phyloP scores from a whole-genome alignment of 2,797 vertebrate species.

The Platalea minor region DNA sequence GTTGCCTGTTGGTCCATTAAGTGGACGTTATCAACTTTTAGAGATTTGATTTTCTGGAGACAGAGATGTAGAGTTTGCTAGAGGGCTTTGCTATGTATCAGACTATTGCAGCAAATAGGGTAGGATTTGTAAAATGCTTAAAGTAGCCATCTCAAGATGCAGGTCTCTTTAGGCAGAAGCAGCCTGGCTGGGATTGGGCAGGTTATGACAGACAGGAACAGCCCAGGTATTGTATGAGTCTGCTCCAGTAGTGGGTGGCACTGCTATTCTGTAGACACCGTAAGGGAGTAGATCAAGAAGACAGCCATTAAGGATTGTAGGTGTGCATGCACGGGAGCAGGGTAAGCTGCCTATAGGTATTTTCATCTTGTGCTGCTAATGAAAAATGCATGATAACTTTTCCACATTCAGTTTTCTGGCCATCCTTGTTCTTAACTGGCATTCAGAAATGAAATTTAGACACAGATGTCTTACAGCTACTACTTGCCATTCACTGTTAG shows the following conservation, averaged over 20 bases:
- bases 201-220: background rate
- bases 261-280: background rate
- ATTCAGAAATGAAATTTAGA: background rate
- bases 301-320: background rate
- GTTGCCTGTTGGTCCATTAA: background rate
- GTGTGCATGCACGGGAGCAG: background rate
- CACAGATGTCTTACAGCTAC: background rate
- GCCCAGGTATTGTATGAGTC: background rate
- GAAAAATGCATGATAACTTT: background rate
- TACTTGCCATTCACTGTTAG: background rate
- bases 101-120: background rate
- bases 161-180: background rate
- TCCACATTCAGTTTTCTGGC: background rate
- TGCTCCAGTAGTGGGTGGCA: background rate
- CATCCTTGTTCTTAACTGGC: background rate
- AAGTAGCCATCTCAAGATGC: background rate
- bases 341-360: background rate
- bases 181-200: background rate
- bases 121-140: background rate
- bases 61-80: background rate
- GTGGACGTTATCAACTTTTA: background rate
- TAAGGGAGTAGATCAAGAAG: background rate
- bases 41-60: background rate
- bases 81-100: background rate
- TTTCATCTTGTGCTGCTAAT: background rate